A percentile compares a stretch with the other conserved stretches of the same genome.
phyloP scores from a whole-genome alignment of 2,888 invertebrate genomes.

The Neoitamus cyanurus region DNA sequence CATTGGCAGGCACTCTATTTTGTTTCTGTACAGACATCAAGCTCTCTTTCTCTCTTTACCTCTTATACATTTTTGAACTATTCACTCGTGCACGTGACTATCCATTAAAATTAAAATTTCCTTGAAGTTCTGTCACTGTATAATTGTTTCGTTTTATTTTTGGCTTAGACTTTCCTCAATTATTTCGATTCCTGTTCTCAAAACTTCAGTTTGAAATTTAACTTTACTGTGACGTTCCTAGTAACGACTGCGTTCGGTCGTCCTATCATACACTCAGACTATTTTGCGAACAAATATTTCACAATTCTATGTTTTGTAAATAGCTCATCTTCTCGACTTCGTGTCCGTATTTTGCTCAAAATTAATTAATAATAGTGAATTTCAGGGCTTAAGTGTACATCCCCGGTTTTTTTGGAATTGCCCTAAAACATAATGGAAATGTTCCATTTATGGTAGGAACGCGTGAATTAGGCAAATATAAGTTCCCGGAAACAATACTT shows the following conservation, averaged over 20 bases:
- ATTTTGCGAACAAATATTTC: background rate
- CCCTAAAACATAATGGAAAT: no score
- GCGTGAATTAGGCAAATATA: no score
- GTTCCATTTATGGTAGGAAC: no score
- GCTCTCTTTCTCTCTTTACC: slow-evolving; percentile 45
- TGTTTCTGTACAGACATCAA: slow-evolving; percentile 31
- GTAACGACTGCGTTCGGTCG: background rate
- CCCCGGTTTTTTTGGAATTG: no score
- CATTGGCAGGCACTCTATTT: background rate
- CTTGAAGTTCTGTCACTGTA: slow-evolving; percentile 6
- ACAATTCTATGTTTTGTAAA: background rate
- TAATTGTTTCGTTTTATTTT: slow-evolving; percentile 18
- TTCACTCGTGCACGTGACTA: slow-evolving; percentile 9
- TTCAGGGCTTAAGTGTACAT: no score
- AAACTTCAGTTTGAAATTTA: background rate
- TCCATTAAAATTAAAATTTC: background rate
- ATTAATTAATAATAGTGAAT: no score
- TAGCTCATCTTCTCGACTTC: no score
- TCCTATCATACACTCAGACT: background rate
- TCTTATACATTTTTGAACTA: slow-evolving; percentile 4
- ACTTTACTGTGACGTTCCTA: background rate
- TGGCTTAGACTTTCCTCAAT: background rate
- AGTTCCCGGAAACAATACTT: no score
- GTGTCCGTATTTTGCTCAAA: no score
- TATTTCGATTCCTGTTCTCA: background rate